Base-by-base conservation (phyloP, 2,113 vertebrate species). In the Anser cygnoides region DNA sequence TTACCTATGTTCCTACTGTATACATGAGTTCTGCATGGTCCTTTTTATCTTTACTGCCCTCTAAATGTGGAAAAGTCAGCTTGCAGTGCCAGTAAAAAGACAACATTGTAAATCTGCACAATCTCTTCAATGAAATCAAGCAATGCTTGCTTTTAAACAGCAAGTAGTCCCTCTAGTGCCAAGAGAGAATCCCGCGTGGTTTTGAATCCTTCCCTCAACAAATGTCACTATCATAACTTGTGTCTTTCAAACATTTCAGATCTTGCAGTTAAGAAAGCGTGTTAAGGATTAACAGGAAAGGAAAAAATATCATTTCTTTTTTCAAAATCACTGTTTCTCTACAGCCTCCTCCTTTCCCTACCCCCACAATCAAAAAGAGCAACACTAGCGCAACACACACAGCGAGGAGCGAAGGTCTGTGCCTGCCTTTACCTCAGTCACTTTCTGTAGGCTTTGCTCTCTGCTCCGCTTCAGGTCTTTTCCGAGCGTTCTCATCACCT, bases 381-480 rank as follows among this genome's bases (percentile, higher is more conserved):
- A 57, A 19, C 55, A 29, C 43, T 0, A 15, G 41, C 3, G 37
- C 75, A 46, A 54, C 0, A 35, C 2, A 1, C 4, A 13, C 5
- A 20, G 21, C n/a, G 39, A 10, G 39, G 18, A 0, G 23, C 3
- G 37, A 8, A 5, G 0, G 3, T 17, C 65, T 50, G 10, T 29
- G 59, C 35, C 33, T 13, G 26, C 35, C 82, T 95, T 93, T 91
- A 97, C 97, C 96, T 91, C 7, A 11, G 43, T 26, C 1, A 54
- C 71, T 68, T 19, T 41, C 74, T 65, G 41, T 6, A 77, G 94
- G 61, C 62, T 59, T 61, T 23, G 90, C 17, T 85, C 91, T 91
- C 93, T 87, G 78, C 35, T 96, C 81, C 46, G 52, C n/a, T 91
- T 71, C 52, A 62, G 26, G 43, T 95, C 93, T 76, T 76, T 74